Conservation (phyloP, 1,140 invertebrate genomes). For the Drosophila cardini region DNA sequence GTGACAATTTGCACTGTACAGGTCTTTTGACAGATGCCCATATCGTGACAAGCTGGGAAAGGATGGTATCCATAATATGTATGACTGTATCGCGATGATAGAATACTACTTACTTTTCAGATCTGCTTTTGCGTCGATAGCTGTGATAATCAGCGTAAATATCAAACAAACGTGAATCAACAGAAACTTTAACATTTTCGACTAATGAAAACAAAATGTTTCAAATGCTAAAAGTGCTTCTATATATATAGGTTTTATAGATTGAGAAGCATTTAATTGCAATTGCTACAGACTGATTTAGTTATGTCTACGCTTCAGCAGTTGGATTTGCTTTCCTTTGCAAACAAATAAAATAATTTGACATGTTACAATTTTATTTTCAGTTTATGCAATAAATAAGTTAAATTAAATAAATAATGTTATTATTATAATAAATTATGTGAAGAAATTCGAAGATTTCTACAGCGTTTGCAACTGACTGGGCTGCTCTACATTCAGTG, state of each 20-base stretch:
- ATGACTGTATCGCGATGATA: neutral
- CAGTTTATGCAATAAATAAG: conserved; percentile 44
- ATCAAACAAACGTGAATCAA: neutral
- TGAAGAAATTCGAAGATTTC: neutral
- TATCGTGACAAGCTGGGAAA: conserved; percentile 10
- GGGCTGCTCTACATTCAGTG: conserved; percentile 67
- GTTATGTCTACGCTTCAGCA: neutral
- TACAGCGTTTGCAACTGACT: conserved; percentile 61
- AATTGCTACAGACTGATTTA: neutral
- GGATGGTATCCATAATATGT: neutral
- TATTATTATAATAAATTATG: conserved; percentile 7
- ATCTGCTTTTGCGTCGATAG: neutral
- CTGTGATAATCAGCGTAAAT: neutral
- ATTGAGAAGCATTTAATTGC: neutral
- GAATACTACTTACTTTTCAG: neutral
- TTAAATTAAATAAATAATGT: conserved; percentile 43
- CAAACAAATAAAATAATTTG: neutral
- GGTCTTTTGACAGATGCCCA: conserved; percentile 12
- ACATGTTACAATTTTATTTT: conserved; percentile 10
- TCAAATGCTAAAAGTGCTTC: neutral
- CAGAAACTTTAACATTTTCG: neutral
- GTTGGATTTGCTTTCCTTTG: neutral
- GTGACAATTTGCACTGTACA: conserved; percentile 17
- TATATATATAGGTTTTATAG: neutral
- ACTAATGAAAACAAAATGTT: neutral